phyloP scores from a whole-genome alignment of 2,113 vertebrate genomes.

The Pavo muticus region DNA sequence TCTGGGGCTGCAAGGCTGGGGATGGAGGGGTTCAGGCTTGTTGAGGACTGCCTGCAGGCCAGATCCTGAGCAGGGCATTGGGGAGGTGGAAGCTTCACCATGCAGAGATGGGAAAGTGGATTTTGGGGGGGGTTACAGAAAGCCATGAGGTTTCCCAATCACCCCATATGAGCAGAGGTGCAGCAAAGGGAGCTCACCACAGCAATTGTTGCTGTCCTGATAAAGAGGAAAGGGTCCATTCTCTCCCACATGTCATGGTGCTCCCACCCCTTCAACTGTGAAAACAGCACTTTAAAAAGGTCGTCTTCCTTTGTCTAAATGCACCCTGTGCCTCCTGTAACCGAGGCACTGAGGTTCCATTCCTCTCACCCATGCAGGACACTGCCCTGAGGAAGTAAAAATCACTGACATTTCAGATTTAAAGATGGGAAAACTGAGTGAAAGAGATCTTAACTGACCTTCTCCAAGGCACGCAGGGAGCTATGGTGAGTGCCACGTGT shows the following conservation, averaged over 20 bases:
- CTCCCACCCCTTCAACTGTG: not conserved
- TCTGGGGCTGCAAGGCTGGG: not conserved
- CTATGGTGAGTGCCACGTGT: fast-evolving
- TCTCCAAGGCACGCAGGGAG: not conserved
- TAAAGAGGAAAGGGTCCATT: fast-evolving
- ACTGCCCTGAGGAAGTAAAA: not conserved
- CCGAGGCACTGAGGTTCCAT: fast-evolving
- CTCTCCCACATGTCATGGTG: fast-evolving
- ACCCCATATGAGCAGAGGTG: not conserved
- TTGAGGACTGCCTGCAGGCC: fast-evolving
- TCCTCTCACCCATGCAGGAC: fast-evolving
- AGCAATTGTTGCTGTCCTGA: not conserved
- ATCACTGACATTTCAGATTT: fast-evolving
- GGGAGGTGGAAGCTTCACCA: fast-evolving
- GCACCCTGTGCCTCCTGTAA: fast-evolving
- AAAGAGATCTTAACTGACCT: not conserved
- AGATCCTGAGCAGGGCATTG: not conserved
- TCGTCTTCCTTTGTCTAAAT: fast-evolving
- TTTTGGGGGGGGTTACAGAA: not conserved
- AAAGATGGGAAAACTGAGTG: not conserved
- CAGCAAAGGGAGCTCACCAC: not conserved
- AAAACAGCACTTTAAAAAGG: not conserved
- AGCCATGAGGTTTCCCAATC: not conserved
- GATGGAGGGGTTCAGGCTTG: fast-evolving
- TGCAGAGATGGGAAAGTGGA: not conserved